Evolutionary conservation across 1,140 invertebrate genomes (phyloP), one percentile per base, ranked within the genome.

Genomic region (Euura lappo): DNA sequence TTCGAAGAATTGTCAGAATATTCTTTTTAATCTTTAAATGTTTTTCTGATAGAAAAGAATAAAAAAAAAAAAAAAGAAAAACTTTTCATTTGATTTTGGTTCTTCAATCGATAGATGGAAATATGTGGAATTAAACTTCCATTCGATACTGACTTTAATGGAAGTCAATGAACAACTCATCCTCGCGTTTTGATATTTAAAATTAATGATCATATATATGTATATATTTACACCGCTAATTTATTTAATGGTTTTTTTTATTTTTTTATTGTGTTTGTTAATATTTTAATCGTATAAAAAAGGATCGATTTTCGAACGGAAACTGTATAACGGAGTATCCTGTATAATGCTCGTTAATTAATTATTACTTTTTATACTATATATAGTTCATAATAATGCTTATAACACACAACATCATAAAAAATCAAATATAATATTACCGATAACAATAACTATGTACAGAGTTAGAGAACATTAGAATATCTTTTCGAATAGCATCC

Each of bases 401-500:
- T n/a, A 11, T 60, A 60, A 60, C 51, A 60, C 13, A n/a, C 13
- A n/a, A 60, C 51, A 60, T 60, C 51, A 72, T 70, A 10, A 70
- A 73, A 47, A 44, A 75, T n/a, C 72, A 66, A 72, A 74, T 51
- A 51, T 69, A 68, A 68, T 60, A 60, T 8, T 60, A 60, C 13
- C 8, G 28, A 28, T 28, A 60, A 60, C 51, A 60, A 60, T 60
- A 60, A 60, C n/a, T 70, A 70, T 46, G 45, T 70, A 46, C 42
- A 70, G 45, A 44, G n/a, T 47, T 13, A 44, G 43, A 60, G 65
- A 74, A 73, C 46, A 79, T 86, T 86, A 87, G 67, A 87, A 86
- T 72, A 87, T 81, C 69, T 87, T 87, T 71, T 88, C 86, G 4
- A 86, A 60, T 43, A 88, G 70, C 83, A 87, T 81, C 84, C 86